Percentiles rank a stretch among this genome's conserved stretches.
phyloP scores from a whole-genome alignment of 2,797 vertebrate species.

The Paguma larvata region DNA sequence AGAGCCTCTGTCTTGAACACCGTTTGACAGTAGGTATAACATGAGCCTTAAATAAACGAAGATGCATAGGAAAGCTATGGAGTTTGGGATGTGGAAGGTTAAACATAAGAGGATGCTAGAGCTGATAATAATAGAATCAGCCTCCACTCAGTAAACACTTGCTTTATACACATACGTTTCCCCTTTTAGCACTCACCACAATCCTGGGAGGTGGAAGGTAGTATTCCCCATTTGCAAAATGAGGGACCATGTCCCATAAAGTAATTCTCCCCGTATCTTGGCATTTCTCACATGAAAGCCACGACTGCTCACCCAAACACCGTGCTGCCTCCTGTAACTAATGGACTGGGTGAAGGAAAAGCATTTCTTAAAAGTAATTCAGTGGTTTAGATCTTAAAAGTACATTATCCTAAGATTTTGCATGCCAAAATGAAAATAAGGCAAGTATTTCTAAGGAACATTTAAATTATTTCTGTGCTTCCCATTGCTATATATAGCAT shows the following conservation, averaged over 20 bases:
- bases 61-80: neutral
- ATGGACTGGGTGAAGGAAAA: neutral
- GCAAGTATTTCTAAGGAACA: conserved; percentile 4
- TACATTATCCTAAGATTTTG: conserved; percentile 5
- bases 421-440: conserved; percentile 27
- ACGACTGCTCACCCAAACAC: neutral
- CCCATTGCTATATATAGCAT: neutral
- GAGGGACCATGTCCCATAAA: neutral
- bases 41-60: neutral
- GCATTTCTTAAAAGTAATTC: conserved; percentile 47
- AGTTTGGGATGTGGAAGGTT: neutral
- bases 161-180: neutral
- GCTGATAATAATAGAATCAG: neutral
- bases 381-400: neutral
- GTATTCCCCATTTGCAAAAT: neutral
- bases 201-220: neutral
- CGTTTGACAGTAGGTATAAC: neutral
- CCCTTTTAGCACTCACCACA: neutral
- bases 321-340: neutral
- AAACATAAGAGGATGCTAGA: neutral
- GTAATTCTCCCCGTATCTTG: neutral
- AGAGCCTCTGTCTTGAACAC: neutral
- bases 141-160: neutral
- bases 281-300: neutral
- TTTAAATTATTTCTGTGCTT: conserved; percentile 35